A percentile compares a stretch with the other conserved stretches of the same genome.
Evolutionary conservation across 2,888 invertebrate genomes (phyloP).

Genomic region (Melanophora roralis): DNA sequence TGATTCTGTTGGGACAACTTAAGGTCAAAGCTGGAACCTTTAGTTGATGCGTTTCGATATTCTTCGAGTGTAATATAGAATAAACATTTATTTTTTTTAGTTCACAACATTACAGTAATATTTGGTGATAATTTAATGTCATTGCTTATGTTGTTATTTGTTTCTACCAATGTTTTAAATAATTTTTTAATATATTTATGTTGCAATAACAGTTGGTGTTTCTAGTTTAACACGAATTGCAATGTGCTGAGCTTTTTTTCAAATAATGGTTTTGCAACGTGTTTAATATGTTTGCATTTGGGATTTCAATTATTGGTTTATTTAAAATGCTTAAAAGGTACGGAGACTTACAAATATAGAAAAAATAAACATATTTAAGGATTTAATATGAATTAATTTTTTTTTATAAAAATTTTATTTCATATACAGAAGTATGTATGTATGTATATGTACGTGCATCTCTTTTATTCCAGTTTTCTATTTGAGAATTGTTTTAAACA

Average conservation of each 20-base stretch:
- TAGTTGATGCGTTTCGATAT: too few relatives aligned
- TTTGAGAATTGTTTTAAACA: background rate
- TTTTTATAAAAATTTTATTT: slow-evolving; percentile 27
- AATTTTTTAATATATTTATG: background rate
- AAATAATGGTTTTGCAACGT: slow-evolving; percentile 67
- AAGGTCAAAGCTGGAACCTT: too few relatives aligned
- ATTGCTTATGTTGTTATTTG: slow-evolving; percentile 60
- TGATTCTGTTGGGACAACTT: too few relatives aligned
- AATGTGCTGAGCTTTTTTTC: slow-evolving; percentile 5
- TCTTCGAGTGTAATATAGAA: background rate
- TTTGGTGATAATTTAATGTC: slow-evolving; percentile 59
- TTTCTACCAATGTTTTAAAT: slow-evolving; percentile 46
- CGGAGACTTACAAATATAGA: background rate
- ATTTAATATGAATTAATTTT: slow-evolving; percentile 18
- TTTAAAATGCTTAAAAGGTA: slow-evolving; percentile 67
- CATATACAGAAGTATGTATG: too few relatives aligned
- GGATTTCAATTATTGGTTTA: slow-evolving; percentile 75
- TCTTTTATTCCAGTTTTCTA: background rate
- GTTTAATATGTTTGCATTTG: slow-evolving; percentile 68
- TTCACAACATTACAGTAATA: slow-evolving; percentile 14
- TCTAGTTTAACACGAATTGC: background rate
- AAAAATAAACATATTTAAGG: slow-evolving; percentile 17
- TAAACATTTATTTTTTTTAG: background rate
- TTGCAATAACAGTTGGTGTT: slow-evolving; percentile 20
- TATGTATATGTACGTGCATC: slow-evolving; percentile 37